These are phyloP conservation scores for Papilio elwesi DNA, from an alignment of 2,888 invertebrate species.

Conservation along the genomic window DNA sequence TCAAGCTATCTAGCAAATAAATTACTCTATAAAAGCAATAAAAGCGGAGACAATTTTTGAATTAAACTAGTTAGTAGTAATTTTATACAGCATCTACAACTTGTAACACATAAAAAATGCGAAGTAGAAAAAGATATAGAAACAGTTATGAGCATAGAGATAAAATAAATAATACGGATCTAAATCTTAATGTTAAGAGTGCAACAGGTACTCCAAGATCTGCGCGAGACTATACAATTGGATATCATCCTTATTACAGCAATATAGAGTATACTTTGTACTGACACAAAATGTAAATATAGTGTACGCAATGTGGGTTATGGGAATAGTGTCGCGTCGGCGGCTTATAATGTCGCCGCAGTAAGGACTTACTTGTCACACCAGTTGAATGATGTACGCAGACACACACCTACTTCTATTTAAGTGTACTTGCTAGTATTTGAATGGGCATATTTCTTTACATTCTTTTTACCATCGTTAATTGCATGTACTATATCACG, in stretches of 20 bases:
- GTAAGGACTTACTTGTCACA: constrained; percentile 17
- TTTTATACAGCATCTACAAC: too few relatives aligned
- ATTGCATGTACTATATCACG: background rate
- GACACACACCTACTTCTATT: background rate
- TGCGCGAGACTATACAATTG: background rate
- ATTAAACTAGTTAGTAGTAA: background rate
- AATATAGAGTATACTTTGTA: background rate
- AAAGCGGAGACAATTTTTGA: background rate
- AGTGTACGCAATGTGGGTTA: constrained; percentile 28
- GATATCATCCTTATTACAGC: constrained; percentile 7
- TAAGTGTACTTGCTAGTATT: background rate
- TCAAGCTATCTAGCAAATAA: too few relatives aligned
- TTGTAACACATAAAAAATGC: background rate
- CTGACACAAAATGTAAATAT: background rate
- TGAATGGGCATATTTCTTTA: constrained; percentile 2
- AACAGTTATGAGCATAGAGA: constrained; percentile 10
- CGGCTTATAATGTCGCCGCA: constrained; percentile 30
- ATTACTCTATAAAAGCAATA: too few relatives aligned
- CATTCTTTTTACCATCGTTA: background rate
- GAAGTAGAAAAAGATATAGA: constrained; percentile 12
- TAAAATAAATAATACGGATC: constrained; percentile 33
- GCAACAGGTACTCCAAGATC: constrained; percentile 23
- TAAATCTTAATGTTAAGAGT: constrained; percentile 34
- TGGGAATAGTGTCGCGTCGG: constrained; percentile 33
- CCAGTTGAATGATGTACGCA: constrained; percentile 17